Evolutionary conservation across 2,888 invertebrate genomes (phyloP).

Genomic region (Gasteruption jaculator): DNA sequence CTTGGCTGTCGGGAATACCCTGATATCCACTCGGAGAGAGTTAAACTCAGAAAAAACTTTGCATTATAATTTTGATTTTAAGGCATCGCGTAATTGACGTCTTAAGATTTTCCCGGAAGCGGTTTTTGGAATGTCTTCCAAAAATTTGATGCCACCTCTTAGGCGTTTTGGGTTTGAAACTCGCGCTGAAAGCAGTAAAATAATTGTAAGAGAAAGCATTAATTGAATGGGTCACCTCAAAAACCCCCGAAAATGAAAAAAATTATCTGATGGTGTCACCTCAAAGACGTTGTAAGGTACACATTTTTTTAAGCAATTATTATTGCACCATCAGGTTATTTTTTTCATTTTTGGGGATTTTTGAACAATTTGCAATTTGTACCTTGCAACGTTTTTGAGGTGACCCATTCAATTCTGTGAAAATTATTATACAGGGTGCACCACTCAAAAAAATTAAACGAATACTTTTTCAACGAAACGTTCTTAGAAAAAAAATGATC

Average conservation of each 20-base stretch:
- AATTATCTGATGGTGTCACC: too few relatives aligned
- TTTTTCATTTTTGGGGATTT: too few relatives aligned
- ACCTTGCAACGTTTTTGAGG: too few relatives aligned
- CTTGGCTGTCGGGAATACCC: too few relatives aligned
- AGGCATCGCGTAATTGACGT: conserved; percentile 56
- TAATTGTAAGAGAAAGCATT: not conserved
- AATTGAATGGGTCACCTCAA: too few relatives aligned
- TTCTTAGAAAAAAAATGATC: too few relatives aligned
- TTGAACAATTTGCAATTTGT: too few relatives aligned
- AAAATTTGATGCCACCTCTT: conserved; percentile 70
- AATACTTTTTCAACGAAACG: too few relatives aligned
- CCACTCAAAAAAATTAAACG: not conserved
- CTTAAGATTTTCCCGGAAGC: conserved; percentile 76
- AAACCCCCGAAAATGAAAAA: too few relatives aligned
- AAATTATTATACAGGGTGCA: not conserved
- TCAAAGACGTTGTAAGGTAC: too few relatives aligned
- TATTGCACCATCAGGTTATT: too few relatives aligned
- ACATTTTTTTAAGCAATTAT: too few relatives aligned
- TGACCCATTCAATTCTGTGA: not conserved
- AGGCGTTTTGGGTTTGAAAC: conserved; percentile 72
- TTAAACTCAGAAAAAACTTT: conserved; percentile 55
- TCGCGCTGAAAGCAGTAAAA: conserved; percentile 48
- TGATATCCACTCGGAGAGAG: conserved; percentile 3
- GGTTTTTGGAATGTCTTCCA: conserved; percentile 73
- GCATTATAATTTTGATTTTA: conserved; percentile 45